These are phyloP conservation scores for Pinctada fucata DNA, from an alignment of 2,888 invertebrate genomes.

Conservation along the genomic window DNA sequence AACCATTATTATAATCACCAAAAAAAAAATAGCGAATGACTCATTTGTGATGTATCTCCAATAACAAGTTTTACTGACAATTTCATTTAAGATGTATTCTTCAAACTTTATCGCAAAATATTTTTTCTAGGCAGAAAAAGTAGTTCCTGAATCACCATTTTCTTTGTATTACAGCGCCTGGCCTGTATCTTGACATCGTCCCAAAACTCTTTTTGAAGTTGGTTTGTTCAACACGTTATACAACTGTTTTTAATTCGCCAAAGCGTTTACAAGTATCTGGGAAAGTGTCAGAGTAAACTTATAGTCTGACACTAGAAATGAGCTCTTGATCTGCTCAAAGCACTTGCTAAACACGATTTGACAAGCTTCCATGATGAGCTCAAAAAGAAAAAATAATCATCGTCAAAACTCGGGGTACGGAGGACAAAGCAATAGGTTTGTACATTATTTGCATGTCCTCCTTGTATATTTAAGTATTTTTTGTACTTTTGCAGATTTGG, in stretches of 20 bases:
- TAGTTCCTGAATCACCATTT: constrained; percentile 26
- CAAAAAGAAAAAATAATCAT: constrained; percentile 8
- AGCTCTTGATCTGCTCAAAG: constrained; percentile 21
- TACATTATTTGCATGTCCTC: neutral
- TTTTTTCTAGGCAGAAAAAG: neutral
- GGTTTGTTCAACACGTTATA: neutral
- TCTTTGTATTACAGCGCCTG: constrained; percentile 34
- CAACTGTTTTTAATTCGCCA: neutral
- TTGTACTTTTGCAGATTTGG: too few relatives aligned
- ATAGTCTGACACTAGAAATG: constrained; percentile 8
- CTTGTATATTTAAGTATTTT: too few relatives aligned
- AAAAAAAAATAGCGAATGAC: too few relatives aligned
- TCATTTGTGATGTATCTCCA: too few relatives aligned
- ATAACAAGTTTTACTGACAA: too few relatives aligned
- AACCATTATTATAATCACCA: too few relatives aligned
- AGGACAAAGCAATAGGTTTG: constrained; percentile 22
- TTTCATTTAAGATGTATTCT: too few relatives aligned
- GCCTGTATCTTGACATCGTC: constrained; percentile 22
- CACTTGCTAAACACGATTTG: constrained; percentile 34
- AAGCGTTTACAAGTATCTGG: neutral
- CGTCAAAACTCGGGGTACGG: constrained; percentile 19
- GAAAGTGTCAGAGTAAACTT: neutral
- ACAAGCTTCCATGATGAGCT: constrained; percentile 24
- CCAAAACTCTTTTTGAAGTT: neutral
- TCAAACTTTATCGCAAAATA: too few relatives aligned